Evolutionary conservation across 2,888 invertebrate species (phyloP), one percentile per base, ranked within the genome.

Genomic region (Tetrapedia diversipes): DNA sequence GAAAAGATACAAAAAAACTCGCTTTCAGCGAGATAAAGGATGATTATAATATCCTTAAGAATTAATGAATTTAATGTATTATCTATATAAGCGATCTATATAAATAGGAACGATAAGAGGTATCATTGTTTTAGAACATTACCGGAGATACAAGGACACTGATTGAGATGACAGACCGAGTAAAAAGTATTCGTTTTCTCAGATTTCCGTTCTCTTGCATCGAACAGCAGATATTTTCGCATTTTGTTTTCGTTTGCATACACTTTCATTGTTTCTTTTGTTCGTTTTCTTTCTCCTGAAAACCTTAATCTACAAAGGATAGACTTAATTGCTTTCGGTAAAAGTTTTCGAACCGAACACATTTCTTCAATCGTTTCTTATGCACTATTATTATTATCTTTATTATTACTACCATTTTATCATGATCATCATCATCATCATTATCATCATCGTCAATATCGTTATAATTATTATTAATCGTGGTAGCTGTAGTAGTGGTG

Each of bases 51-150:
- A 49, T 29, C 49, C 64, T 65, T 74, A 54, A 47, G 65, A 70
- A 70, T 61, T 68, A 68, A 74, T 73, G 68, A 51, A 49, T 49
- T n/a, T 19, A n/a, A 34, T 63, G n/a, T 63, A 39, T 51, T 24
- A 51, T 29, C 51, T 63, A 63, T 75, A 82, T 73, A 79, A 82
- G 74, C 82, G 77, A 77, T 69, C 68, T 75, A 34, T 77, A 67
- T 75, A 77, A 74, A 78, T 80, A 82, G 83, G 77, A 82, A 82
- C 82, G 71, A 77, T 77, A 82, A 82, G 80, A 80, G 78, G 80
- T 79, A 84, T 77, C 79, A 80, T 81, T 78, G 68, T 60, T 71
- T 79, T 65, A 59, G 53, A 80, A 71, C 51, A 59, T 67, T 74
- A 63, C 47, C 71, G 71, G 54, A 67, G 64, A 64, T 56, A 56